These are phyloP conservation scores for Phyllotreta cruciferae DNA, from an alignment of 2,888 invertebrate genomes.

Conservation along the genomic window DNA sequence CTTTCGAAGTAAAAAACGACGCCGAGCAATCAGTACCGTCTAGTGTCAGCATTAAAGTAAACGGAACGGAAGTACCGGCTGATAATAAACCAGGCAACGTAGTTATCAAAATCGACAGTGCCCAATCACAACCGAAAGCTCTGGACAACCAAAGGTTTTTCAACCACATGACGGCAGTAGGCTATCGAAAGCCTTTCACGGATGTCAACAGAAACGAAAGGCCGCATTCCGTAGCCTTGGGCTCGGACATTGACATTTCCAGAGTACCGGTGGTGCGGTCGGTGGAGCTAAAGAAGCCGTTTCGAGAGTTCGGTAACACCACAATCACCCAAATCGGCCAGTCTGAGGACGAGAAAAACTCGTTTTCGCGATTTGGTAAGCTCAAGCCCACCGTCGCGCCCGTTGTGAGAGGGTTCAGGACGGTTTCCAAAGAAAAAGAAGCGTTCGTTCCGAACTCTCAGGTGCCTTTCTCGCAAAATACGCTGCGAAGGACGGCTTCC, in stretches of 20 bases:
- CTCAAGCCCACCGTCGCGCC: slow-evolving; percentile 51
- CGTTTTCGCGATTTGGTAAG: slow-evolving; percentile 50
- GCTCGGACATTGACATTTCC: slow-evolving; percentile 55
- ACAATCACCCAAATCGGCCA: slow-evolving; percentile 53
- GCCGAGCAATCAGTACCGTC: not conserved
- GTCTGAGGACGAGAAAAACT: slow-evolving; percentile 40
- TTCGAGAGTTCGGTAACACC: slow-evolving; percentile 51
- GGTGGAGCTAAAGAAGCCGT: slow-evolving; percentile 63
- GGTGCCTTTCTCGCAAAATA: slow-evolving; percentile 60
- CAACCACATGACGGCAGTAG: slow-evolving; percentile 47
- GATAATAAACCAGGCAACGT: slow-evolving; percentile 53
- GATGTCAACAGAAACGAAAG: slow-evolving; percentile 51
- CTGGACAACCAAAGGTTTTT: slow-evolving; percentile 44
- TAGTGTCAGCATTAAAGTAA: slow-evolving; percentile 55
- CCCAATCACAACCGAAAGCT: slow-evolving; percentile 33
- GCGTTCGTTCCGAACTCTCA: slow-evolving; percentile 48
- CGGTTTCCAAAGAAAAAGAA: slow-evolving; percentile 42
- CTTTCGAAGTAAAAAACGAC: slow-evolving; percentile 41
- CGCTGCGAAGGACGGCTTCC: slow-evolving; percentile 61
- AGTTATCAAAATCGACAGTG: slow-evolving; percentile 55
- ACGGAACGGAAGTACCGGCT: slow-evolving; percentile 48
- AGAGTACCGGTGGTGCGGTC: slow-evolving; percentile 61
- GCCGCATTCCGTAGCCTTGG: slow-evolving; percentile 56
- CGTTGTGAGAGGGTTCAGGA: slow-evolving; percentile 57
- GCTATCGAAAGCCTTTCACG: slow-evolving; percentile 54